phyloP scores from a whole-genome alignment of 1,140 invertebrate genomes.

The Drosophila oshimai region DNA sequence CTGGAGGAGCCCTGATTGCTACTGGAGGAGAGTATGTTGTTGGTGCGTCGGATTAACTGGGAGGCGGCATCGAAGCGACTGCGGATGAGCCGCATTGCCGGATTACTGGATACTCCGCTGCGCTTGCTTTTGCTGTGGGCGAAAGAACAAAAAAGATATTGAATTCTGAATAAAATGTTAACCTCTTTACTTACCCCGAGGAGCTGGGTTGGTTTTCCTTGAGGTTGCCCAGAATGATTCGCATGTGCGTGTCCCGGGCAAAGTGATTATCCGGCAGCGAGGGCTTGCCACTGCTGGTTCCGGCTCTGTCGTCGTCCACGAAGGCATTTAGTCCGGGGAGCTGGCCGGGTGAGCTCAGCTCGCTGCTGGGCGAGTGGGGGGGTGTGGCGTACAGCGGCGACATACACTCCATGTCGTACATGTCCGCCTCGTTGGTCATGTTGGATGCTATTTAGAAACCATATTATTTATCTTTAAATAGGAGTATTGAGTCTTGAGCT shows the following conservation, averaged over 20 bases:
- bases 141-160: neutral
- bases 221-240: constrained; percentile 90
- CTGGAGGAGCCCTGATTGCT: constrained; percentile 82
- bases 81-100: constrained; percentile 91
- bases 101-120: constrained; percentile 96
- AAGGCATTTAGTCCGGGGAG: constrained; percentile 83
- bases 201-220: constrained; percentile 82
- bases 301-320: constrained; percentile 83
- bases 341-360: constrained; percentile 84
- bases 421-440: constrained; percentile 79
- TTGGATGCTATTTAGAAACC: constrained; percentile 43
- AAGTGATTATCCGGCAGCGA: constrained; percentile 88
- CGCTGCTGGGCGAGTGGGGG: constrained; percentile 91
- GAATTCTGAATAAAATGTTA: no score
- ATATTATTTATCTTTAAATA: neutral
- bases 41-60: constrained; percentile 83
- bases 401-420: constrained; percentile 82
- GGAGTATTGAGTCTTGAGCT: neutral
- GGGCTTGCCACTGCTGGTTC: constrained; percentile 35
- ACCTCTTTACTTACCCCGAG: constrained; percentile 39
- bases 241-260: constrained; percentile 94
- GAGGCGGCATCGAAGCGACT: constrained; percentile 87
- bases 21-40: constrained; percentile 82
- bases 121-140: constrained; percentile 87
- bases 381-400: constrained; percentile 92